phyloP scores from a whole-genome alignment of 2,797 vertebrate genomes.

The Clarias pachynema region DNA sequence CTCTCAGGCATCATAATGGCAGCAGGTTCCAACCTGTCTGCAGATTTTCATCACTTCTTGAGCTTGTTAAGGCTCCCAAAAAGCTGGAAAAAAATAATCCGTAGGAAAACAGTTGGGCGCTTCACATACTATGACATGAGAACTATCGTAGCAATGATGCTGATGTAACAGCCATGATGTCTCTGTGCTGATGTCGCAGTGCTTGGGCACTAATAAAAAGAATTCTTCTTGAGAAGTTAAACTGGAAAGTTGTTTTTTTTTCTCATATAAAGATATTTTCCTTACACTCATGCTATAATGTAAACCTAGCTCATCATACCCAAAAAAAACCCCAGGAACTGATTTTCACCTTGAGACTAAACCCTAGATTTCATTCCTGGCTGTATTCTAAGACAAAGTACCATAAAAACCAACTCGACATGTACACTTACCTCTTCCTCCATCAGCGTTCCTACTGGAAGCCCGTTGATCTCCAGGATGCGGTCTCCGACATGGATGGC shows the following conservation, averaged over 20 bases:
- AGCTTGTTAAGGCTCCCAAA: no score
- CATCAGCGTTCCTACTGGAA: conserved; percentile 83
- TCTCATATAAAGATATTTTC: no score
- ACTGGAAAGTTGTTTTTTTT: no score
- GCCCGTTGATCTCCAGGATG: conserved; percentile 95
- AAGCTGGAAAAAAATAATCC: no score
- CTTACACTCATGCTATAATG: neutral
- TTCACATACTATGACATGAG: no score
- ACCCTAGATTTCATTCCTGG: no score
- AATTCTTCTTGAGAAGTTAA: neutral
- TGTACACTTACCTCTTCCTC: conserved; percentile 82
- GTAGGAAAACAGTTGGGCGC: no score
- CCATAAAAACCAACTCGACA: neutral
- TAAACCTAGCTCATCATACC: neutral
- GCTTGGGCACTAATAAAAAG: no score
- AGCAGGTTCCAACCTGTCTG: no score
- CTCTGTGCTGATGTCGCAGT: no score
- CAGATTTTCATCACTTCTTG: no score
- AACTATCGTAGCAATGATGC: neutral
- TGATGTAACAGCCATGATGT: neutral
- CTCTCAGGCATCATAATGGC: no score
- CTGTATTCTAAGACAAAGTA: neutral
- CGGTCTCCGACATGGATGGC: conserved; percentile 94
- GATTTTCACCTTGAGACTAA: neutral
- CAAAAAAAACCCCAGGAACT: neutral